Percentiles rank a stretch among this genome's conserved stretches.
Conservation (phyloP, 1,140 invertebrate species). For the Caenorhabditis briggsae region DNA sequence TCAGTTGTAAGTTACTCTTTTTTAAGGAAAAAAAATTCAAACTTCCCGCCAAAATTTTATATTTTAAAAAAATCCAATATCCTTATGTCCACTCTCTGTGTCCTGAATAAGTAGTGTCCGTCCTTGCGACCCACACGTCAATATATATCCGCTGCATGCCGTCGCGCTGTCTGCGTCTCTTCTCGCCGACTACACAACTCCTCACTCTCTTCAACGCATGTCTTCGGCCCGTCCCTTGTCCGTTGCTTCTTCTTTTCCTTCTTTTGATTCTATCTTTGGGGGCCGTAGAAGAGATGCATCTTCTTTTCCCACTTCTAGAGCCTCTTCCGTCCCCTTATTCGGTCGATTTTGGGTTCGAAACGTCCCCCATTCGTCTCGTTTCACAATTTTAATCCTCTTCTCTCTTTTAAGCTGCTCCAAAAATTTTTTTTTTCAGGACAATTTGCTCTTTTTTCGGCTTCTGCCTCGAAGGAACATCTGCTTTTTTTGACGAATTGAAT, state of each 20-base stretch:
- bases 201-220: not conserved
- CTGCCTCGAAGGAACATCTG: no score
- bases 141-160: conserved; percentile 14
- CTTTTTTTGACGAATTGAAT: no score
- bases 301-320: not conserved
- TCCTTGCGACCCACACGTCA: not conserved
- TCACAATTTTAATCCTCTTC: conserved; percentile 31
- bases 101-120: conserved; percentile 1
- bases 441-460: no score
- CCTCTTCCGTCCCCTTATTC: not conserved
- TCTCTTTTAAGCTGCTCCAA: not conserved
- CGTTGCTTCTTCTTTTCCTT: not conserved
- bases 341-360: no score
- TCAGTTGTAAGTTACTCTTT: not conserved
- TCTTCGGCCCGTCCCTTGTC: not conserved
- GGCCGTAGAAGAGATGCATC: not conserved
- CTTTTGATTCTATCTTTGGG: conserved; percentile 46
- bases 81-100: not conserved
- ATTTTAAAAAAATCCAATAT: not conserved
- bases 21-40: not conserved
- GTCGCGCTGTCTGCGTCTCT: conserved; percentile 11
- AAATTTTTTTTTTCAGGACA: not conserved
- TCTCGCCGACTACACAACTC: no score
- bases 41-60: not conserved
- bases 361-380: not conserved